Base-by-base conservation (phyloP, 1,140 invertebrate genomes). In the roundworm (Caenorhabditis elegans) region DNA sequence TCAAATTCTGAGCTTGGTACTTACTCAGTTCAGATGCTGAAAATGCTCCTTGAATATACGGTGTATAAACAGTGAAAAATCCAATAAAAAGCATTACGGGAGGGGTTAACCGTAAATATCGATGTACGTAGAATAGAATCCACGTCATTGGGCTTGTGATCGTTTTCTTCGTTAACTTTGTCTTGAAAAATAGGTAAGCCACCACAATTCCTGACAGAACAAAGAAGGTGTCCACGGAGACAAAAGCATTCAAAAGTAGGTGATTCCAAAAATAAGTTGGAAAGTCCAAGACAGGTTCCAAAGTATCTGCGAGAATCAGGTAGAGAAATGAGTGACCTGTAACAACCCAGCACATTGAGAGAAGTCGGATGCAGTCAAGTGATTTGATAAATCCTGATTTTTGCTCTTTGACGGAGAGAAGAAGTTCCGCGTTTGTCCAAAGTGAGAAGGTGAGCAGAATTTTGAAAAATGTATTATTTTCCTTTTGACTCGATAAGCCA, bases 331-430 rank as follows among this genome's bases (percentile, higher is more conserved):
- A 87, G 49, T 90, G 90, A 0, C 89, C 89, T 0, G 89, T 83
- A 0, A 90, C 84, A 4, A 90, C 86, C 90, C 90, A 90, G 3
- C 86, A 80, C 53, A 90, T 86, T 77, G 88, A 89, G 36, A 90
- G 82, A 78, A 90, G 88, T 2, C 90, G 84, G 24, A 90, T 89
- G 19, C 89, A 90, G 79, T 90, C 86, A 1, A 90, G 76, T 36
- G 78, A 84, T 26, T 55, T 53, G 24, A 86, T 70, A 24, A 60
- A 48, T 19, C 60, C 34, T 1, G 34, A 34, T 78, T 78, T 79
- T n/a, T 36, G 34, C 19, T 78, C 34, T 22, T 28, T 78, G 4
- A 79, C 78, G 31, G 39, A 65, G 22, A 86, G 28, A 17, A 86
- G 49, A 19, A 85, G 51, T 22, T 53, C 47, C 6, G 81, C 86